Evolutionary conservation across 2,888 invertebrate species (phyloP).

Genomic region (Leucoma salicis): DNA sequence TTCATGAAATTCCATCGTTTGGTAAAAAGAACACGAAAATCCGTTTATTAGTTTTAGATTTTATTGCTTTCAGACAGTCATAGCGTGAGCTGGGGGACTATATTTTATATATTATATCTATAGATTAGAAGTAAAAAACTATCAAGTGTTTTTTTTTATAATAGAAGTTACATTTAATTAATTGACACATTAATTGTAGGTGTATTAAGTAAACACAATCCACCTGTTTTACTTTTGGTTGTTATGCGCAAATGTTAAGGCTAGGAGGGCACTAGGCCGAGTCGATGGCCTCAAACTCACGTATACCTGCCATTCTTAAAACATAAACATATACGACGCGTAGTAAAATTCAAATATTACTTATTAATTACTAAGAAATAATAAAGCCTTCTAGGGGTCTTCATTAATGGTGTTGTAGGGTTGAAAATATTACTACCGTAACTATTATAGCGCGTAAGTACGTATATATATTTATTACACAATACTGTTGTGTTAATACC

Average conservation of each 20-base stretch:
- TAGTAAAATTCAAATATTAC: not conserved
- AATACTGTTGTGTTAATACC: constrained; percentile 61
- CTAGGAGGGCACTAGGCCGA: constrained; percentile 29
- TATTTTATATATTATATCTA: no score
- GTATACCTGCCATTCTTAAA: constrained; percentile 13
- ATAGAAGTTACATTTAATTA: no score
- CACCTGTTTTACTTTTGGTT: constrained; percentile 4
- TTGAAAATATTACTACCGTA: not conserved
- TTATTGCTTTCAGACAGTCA: no score
- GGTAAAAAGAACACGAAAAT: no score
- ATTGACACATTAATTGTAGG: no score
- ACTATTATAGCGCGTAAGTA: constrained; percentile 13
- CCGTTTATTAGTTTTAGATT: no score
- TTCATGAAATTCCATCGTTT: no score
- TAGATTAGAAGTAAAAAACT: no score
- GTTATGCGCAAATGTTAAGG: constrained; percentile 11
- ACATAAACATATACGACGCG: constrained; percentile 1
- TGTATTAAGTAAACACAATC: constrained; percentile 7
- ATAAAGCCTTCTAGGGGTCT: not conserved
- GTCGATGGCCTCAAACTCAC: constrained; percentile 13
- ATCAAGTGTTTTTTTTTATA: no score
- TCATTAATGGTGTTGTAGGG: not conserved
- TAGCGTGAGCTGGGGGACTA: no score
- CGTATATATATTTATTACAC: constrained; percentile 48
- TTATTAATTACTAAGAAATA: not conserved